Conservation (phyloP, 2,888 invertebrate genomes). For the Oscheius sp. region DNA sequence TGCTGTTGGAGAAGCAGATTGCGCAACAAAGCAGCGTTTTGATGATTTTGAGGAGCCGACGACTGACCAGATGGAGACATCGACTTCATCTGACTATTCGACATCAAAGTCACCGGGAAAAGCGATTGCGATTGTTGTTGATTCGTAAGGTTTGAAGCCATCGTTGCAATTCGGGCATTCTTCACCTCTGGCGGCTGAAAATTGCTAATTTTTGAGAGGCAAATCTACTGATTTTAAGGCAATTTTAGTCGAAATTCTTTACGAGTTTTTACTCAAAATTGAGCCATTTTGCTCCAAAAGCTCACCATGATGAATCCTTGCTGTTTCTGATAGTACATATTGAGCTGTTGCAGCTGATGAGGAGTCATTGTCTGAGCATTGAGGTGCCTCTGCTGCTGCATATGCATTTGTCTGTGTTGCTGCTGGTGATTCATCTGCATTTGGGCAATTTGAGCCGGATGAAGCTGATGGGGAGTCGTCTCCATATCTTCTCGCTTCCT, state of each 20-base stretch:
- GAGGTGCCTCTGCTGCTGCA: neutral
- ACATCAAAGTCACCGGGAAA: neutral
- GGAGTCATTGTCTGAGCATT: neutral
- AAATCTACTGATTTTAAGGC: too few species aligned
- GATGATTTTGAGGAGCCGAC: neutral
- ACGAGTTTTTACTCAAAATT: too few species aligned
- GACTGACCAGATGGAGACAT: neutral
- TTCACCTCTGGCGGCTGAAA: slow-evolving; percentile 5
- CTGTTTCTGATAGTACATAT: neutral
- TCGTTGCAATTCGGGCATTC: neutral
- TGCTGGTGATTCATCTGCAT: neutral
- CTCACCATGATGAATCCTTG: neutral
- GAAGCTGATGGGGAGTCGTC: neutral
- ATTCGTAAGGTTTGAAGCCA: too few species aligned
- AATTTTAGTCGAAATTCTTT: too few species aligned
- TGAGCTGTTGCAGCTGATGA: neutral
- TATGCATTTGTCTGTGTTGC: neutral
- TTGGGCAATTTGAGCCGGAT: neutral
- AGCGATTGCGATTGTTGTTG: neutral
- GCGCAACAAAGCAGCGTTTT: neutral
- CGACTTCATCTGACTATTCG: neutral
- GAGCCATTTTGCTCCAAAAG: too few species aligned
- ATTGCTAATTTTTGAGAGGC: too few species aligned
- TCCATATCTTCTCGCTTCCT: neutral
- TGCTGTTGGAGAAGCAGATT: slow-evolving; percentile 9